These are phyloP conservation scores for Spisula subtruncata DNA, from an alignment of 2,888 invertebrate species.

Conservation along the genomic window DNA sequence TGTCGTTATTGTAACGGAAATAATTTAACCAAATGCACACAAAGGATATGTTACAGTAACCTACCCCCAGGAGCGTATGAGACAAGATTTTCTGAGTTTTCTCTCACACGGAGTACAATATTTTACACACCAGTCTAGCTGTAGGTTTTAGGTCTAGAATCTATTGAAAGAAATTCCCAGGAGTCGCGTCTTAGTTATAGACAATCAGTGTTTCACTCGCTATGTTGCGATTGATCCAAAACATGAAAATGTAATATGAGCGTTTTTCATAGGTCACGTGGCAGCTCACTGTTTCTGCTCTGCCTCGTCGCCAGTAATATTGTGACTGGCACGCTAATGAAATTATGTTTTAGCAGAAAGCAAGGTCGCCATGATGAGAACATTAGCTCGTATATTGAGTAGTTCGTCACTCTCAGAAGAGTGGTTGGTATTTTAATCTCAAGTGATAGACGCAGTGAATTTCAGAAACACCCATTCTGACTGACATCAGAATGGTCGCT, in stretches of 20 bases:
- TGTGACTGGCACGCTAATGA: background rate
- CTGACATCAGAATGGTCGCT: too few species aligned
- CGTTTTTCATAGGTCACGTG: background rate
- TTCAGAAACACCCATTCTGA: too few species aligned
- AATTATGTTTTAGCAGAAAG: constrained; percentile 8
- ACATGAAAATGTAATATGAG: constrained; percentile 11
- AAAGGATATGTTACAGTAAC: background rate
- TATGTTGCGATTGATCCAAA: constrained; percentile 2
- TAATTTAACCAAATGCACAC: background rate
- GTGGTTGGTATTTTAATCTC: too few species aligned
- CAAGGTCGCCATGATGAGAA: background rate
- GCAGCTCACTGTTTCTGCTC: background rate
- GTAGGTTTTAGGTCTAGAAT: constrained; percentile 7
- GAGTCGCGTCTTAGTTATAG: background rate
- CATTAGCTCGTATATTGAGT: too few species aligned
- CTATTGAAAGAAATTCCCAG: constrained; percentile 1
- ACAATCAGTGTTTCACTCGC: constrained; percentile 10
- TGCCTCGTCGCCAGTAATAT: background rate
- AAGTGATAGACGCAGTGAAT: too few species aligned
- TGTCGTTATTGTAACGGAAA: too few species aligned
- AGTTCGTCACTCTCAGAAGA: too few species aligned
- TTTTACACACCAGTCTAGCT: background rate
- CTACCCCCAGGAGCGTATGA: background rate
- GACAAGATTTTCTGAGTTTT: too few species aligned
- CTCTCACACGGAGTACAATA: background rate